These are phyloP conservation scores for Orientallactaga sibirica DNA, from an alignment of 2,797 vertebrate genomes.

Conservation along the genomic window DNA sequence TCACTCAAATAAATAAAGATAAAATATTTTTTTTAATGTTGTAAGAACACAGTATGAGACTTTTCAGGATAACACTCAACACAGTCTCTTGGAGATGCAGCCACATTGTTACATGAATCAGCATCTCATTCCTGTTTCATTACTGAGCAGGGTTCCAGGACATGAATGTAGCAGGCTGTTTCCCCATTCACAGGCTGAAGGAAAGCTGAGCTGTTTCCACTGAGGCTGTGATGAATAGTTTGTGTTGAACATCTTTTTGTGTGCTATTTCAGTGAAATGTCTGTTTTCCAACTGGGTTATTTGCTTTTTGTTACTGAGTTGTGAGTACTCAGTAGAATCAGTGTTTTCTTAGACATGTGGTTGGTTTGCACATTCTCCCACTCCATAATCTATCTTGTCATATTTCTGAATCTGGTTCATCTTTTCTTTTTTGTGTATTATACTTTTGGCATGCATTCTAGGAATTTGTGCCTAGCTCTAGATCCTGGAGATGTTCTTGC, in stretches of 20 bases:
- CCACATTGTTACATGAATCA: background rate
- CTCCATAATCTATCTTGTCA: background rate
- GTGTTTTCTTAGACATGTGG: background rate
- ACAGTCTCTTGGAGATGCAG: background rate
- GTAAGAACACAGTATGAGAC: background rate
- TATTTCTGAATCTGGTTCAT: slow-evolving; percentile 9
- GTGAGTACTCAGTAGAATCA: background rate
- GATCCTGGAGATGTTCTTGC: background rate
- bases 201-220: background rate
- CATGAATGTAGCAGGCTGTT: background rate
- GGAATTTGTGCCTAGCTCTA: background rate
- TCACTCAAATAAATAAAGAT: too few species aligned
- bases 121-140: background rate
- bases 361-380: slow-evolving; percentile 8
- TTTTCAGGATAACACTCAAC: background rate
- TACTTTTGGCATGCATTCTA: background rate
- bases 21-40: background rate
- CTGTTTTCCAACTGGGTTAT: background rate
- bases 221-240: background rate
- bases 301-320: slow-evolving; percentile 33
- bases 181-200: slow-evolving; percentile 25
- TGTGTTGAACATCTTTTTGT: background rate
- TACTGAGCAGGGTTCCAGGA: background rate
- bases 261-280: background rate
- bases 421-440: slow-evolving; percentile 2